phyloP scores from a whole-genome alignment of 2,113 vertebrate species.

The Lathamus discolor region DNA sequence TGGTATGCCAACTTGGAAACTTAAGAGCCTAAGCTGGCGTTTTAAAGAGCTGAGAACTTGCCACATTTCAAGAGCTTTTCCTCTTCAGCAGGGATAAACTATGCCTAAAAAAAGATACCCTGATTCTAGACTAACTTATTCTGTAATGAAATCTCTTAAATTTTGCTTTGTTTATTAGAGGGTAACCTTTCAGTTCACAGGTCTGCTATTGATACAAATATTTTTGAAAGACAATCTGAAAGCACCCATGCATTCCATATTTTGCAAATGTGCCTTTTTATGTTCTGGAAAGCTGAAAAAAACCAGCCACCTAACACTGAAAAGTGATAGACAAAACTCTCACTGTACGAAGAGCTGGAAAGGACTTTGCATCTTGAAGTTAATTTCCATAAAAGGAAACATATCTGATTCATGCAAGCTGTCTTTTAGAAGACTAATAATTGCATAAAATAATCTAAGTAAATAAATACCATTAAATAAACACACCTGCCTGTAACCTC shows the following conservation, averaged over 20 bases:
- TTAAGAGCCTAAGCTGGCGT: background rate
- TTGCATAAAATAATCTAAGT: background rate
- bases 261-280: background rate
- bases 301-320: background rate
- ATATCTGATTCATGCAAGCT: background rate
- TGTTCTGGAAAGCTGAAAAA: background rate
- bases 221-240: background rate
- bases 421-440: background rate
- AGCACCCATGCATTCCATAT: background rate
- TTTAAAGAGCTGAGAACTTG: conserved; percentile 16
- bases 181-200: background rate
- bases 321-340: background rate
- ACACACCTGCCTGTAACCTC: background rate
- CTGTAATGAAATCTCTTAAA: background rate
- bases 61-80: background rate
- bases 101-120: background rate
- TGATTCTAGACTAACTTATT: background rate
- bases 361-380: background rate
- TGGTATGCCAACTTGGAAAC: background rate
- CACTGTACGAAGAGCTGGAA: background rate
- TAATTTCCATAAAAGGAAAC: background rate
- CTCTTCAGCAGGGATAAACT: background rate
- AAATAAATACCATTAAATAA: background rate
- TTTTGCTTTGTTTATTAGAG: background rate
- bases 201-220: background rate